Evolutionary conservation across 2,888 invertebrate genomes (phyloP).

Genomic region (Epirrhoe tristata): DNA sequence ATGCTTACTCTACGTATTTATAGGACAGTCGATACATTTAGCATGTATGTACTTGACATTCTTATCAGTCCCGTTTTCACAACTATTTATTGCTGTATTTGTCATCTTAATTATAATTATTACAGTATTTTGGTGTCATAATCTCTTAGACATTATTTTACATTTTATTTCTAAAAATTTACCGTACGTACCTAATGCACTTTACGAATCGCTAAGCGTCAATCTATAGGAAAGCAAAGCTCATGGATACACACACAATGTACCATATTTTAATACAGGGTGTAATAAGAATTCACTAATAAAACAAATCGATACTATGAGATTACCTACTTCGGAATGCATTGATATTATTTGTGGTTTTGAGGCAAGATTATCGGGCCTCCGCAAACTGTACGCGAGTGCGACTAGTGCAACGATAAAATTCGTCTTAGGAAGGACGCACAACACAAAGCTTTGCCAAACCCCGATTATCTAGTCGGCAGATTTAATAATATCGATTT

Average conservation of each 20-base stretch:
- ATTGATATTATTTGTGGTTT: neutral
- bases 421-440: too few species aligned
- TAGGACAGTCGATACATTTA: constrained; percentile 23
- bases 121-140: constrained; percentile 75
- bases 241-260: neutral
- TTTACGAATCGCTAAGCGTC: constrained; percentile 30
- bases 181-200: constrained; percentile 40
- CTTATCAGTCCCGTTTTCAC: constrained; percentile 39
- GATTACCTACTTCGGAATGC: neutral
- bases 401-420: too few species aligned
- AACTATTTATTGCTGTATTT: constrained; percentile 53
- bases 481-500: too few species aligned
- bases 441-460: too few species aligned
- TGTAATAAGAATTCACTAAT: neutral
- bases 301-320: neutral
- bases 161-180: constrained; percentile 43
- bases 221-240: constrained; percentile 18
- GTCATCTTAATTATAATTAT: constrained; percentile 58
- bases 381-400: neutral
- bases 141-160: constrained; percentile 63
- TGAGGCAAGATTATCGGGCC: too few species aligned
- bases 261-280: neutral
- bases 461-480: too few species aligned
- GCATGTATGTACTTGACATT: constrained; percentile 28
- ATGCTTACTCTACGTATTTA: constrained; percentile 25